Conservation (phyloP, 2,797 vertebrate genomes). For the Enteromius viviparus region DNA sequence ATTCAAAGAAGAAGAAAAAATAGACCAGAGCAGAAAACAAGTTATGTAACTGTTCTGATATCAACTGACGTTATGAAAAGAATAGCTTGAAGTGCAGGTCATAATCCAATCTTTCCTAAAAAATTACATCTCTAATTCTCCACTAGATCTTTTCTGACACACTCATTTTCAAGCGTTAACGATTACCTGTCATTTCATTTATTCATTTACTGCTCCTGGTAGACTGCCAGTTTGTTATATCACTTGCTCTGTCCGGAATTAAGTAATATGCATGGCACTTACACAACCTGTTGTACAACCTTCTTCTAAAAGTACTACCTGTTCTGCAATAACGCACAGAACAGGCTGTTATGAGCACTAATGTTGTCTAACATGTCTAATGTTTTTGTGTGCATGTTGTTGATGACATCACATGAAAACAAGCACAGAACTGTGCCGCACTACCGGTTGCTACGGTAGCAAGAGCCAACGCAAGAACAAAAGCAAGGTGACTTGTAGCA, state of each 20-base stretch:
- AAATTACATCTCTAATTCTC: not conserved
- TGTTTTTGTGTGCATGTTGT: not conserved
- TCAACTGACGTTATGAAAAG: constrained; percentile 28
- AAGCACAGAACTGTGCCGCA: not conserved
- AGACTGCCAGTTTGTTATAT: constrained; percentile 29
- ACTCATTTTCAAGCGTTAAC: not conserved
- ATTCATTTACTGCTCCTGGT: not conserved
- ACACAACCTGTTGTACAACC: constrained; percentile 20
- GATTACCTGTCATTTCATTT: not conserved
- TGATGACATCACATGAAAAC: constrained; percentile 30
- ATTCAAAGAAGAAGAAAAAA: constrained; percentile 37
- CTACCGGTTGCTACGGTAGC: constrained; percentile 44
- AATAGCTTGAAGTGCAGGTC: constrained; percentile 1
- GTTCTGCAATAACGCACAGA: not conserved
- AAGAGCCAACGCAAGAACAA: constrained; percentile 55
- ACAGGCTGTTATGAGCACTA: not conserved
- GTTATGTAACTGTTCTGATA: constrained; percentile 40
- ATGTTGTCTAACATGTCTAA: no score
- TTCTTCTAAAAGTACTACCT: not conserved
- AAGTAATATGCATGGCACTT: constrained; percentile 19
- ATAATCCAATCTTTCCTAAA: constrained; percentile 1
- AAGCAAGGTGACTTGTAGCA: constrained; percentile 71
- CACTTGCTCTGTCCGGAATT: not conserved
- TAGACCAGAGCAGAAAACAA: constrained; percentile 52
- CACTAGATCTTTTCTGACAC: not conserved